Percentiles rank a stretch among this genome's conserved stretches.
These are phyloP conservation scores for Halictus ligatus DNA, from an alignment of 2,888 invertebrate species.

Conservation along the genomic window DNA sequence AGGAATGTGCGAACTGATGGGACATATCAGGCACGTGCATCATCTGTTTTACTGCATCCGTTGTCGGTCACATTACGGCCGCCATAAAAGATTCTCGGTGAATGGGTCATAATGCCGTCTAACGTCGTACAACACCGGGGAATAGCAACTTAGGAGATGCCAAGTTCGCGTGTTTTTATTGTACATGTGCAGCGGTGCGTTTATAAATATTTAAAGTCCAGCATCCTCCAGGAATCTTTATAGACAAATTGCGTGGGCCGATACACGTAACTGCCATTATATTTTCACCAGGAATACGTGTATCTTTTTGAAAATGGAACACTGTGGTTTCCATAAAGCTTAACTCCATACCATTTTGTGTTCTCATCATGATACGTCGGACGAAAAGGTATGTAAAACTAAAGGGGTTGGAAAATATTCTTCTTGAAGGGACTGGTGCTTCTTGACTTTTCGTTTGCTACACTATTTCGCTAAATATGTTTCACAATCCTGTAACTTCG, in stretches of 20 bases:
- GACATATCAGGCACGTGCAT: constrained; percentile 37
- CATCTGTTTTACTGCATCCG: constrained; percentile 32
- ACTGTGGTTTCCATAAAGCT: background rate
- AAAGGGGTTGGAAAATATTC: background rate
- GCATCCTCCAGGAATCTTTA: constrained; percentile 25
- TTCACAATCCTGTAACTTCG: no score
- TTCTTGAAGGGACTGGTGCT: background rate
- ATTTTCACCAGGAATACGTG: background rate
- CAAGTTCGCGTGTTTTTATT: background rate
- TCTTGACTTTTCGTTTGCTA: no score
- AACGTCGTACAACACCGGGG: constrained; percentile 6
- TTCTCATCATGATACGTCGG: background rate
- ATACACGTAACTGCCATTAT: constrained; percentile 10
- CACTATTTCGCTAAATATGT: no score
- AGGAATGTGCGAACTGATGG: constrained; percentile 20
- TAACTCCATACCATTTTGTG: background rate
- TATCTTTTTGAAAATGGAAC: no score
- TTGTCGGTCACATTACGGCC: constrained; percentile 40
- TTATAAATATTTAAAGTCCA: constrained; percentile 47
- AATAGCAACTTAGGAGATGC: background rate
- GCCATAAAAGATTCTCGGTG: constrained; percentile 51
- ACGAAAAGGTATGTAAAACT: background rate
- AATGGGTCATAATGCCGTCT: constrained; percentile 35
- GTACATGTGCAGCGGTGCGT: background rate
- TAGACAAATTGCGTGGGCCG: constrained; percentile 2